Base-by-base conservation (phyloP, 2,113 vertebrate species). In the Laticauda laticaudata region DNA sequence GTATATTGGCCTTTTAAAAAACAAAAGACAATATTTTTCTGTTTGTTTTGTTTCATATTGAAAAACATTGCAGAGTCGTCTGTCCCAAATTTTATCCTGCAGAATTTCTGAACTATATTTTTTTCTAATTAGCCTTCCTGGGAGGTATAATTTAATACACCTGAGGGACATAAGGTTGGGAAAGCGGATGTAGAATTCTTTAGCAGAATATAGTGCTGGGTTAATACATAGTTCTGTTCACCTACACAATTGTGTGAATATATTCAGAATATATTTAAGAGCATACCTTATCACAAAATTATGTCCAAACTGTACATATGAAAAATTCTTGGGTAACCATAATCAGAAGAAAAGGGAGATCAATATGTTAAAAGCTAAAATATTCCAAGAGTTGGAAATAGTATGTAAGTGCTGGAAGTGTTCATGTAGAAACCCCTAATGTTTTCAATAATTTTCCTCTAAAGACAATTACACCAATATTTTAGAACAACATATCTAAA, bases 1-100 rank as follows among this genome's bases (percentile, higher is more conserved):
- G 93, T 94, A 5, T 88, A 89, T n/a, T 0, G 0, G 61, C 90
- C 96, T 97, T 11, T 53, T 6, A 59, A 7, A 26, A 89, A 89
- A 43, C 6, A 39, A 88, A 51, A 51, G 9, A 87, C 48, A 53
- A 7, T 18, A 87, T 53, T 89, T 89, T 89, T 39, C n/a, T 89
- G 2, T 88, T 20, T 55, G 3, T n/a, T 88, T 23, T 89, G 26
- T 89, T 89, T 89, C 43, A 26, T 57, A 81, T 20, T 43, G 34
- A 81, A 39, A 81, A 81, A 21, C 20, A 43, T 81, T 43, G 20
- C 75, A 81, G 15, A 75, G 69, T 81, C 21, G 34, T 21, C 18
- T 81, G 7, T 43, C 34, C 75, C 75, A 81, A 43, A 81, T 81
- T 43, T 81, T 81, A 81, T 81, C 75, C 75, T 1, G 20, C 7